Evolutionary conservation across 1,140 invertebrate species (phyloP), one percentile per base, ranked within the genome.

Genomic region (Drosophila sucinea): DNA sequence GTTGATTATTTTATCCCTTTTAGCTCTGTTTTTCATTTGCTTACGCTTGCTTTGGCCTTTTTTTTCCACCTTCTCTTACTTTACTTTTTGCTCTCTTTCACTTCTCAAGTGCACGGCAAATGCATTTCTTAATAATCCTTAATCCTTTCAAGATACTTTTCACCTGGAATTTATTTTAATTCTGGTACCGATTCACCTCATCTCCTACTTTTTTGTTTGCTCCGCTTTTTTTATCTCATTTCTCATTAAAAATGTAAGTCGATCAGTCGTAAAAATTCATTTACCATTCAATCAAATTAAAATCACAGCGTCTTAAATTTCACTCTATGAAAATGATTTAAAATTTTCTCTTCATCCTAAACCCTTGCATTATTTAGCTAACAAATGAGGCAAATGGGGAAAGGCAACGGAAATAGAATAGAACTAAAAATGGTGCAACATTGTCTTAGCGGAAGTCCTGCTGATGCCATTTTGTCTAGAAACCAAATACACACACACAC

Each of bases 261-360:
- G 74, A 85, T 85, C 81, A 78, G 57, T 78, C 63, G 77, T 71
- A 62, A 81, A 51, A 85, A 81, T 78, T 85, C 70, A 81, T 81
- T 81, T 81, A 70, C 68, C 51, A 57, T 77, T 78, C 64, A 73
- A 77, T 67, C 55, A 57, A 66, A 71, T 77, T 66, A 56, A 71
- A 77, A 77, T 77, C 61, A 73, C 41, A 51, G 44, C 8, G 6
- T 27, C 44, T 77, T 29, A 25, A 58, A 67, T 66, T 77, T 71
- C 55, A 71, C 60, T 77, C 17, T 17, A 17, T 71, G 6, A 41
- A 77, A 41, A 71, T 66, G 66, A 47, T 58, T 40, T 54, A 29
- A 5, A 33, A 25, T 65, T 41, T 51, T 38, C 17, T n/a, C 8
- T 58, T 57, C 17, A 62, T 51, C 60, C 51, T 63, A 38, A 23